Evolutionary conservation across 2,797 vertebrate genomes (phyloP).

Genomic region (Spea hammondii): DNA sequence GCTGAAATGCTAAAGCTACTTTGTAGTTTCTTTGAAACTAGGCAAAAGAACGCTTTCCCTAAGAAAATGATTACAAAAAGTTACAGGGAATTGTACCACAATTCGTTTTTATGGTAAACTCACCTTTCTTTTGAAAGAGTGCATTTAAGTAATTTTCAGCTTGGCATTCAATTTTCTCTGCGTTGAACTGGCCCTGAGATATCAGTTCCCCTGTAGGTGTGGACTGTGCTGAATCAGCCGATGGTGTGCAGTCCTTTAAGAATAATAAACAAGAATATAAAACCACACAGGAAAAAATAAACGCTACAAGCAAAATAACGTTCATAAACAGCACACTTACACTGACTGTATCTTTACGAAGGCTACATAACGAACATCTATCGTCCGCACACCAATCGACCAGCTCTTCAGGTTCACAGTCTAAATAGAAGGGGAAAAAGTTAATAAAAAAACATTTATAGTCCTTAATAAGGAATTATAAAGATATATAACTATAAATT

Average conservation of each 20-base stretch:
- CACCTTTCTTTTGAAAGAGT: slow-evolving; percentile 98
- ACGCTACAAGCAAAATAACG: too few species aligned
- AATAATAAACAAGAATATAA: neutral
- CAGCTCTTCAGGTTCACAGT: slow-evolving; percentile 95
- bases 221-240: slow-evolving; percentile 85
- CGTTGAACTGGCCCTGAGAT: slow-evolving; percentile 90
- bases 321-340: slow-evolving; percentile 73
- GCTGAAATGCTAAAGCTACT: too few species aligned
- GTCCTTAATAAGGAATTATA: neutral
- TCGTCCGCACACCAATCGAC: slow-evolving; percentile 95
- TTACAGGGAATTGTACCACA: neutral
- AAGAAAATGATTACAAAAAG: neutral
- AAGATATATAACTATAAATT: neutral
- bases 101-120: neutral
- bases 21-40: too few species aligned
- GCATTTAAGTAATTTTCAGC: slow-evolving; percentile 96
- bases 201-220: slow-evolving; percentile 88
- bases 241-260: slow-evolving; percentile 80
- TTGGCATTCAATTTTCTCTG: slow-evolving; percentile 94
- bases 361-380: slow-evolving; percentile 93
- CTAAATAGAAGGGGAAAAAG: slow-evolving; percentile 66
- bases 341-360: slow-evolving; percentile 89
- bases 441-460: too few species aligned
- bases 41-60: too few species aligned
- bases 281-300: neutral